Evolutionary conservation across 1,140 invertebrate species (phyloP), one percentile per base, ranked within the genome.

Genomic region (Pseudachorutes palmiensis): DNA sequence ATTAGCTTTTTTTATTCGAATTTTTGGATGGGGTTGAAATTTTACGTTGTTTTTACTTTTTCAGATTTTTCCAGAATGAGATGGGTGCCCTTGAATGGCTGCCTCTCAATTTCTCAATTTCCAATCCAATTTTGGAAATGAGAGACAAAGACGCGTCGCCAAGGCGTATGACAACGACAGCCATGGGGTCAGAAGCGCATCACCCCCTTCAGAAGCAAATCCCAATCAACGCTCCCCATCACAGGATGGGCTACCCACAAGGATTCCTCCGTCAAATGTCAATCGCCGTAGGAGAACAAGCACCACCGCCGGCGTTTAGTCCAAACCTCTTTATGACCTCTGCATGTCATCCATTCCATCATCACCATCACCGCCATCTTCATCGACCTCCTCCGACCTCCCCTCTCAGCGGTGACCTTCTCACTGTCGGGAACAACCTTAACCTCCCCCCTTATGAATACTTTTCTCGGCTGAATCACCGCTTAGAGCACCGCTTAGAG

Each of bases 41-140:
- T n/a, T n/a, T n/a, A n/a, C n/a, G n/a, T n/a, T n/a, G n/a, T n/a
- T n/a, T n/a, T n/a, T n/a, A n/a, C n/a, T n/a, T n/a, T 33, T 67
- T 84, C 87, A 74, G 94, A 94, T 78, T 90, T 92, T 75, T n/a
- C n/a, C 75, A 91, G 88, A 67, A 91, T 90, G 78, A 91, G 90
- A 77, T 86, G 89, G 57, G 94, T 92, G 92, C 89, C 92, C 26
- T 90, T 86, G 84, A 92, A 93, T 79, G 84, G 89, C 72, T 90
- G 92, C 78, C 84, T 84, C 66, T 85, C 91, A 77, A 90, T 82
- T 77, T 68, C 57, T 67, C 70, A 22, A 55, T 55, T 24, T 22
- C 51, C 5, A 16, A 55, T 24, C 51, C 14, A 12, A 30, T 74
- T 22, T 57, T 72, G 19, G 69, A 69, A 76, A 88, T 89, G 87